Evolutionary conservation across 2,888 invertebrate species (phyloP).

Genomic region (Plebejus melissa): DNA sequence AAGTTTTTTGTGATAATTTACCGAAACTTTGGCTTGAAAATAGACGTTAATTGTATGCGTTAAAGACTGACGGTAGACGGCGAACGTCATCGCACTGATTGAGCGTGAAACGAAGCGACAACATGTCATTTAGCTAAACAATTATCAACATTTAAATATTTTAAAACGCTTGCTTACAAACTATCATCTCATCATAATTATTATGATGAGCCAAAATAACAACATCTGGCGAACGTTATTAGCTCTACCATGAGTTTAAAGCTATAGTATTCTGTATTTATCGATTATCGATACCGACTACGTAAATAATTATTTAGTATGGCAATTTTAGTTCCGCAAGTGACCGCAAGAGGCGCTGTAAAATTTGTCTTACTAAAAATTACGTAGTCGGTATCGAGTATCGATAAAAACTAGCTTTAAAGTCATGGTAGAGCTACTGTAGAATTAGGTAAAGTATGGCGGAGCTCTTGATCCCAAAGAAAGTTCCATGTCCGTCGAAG

Average conservation of each 20-base stretch:
- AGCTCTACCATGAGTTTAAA: too few species aligned
- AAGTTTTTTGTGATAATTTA: not conserved
- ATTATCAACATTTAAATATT: not conserved
- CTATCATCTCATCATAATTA: not conserved
- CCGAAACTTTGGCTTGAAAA: conserved; percentile 34
- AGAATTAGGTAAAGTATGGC: not conserved
- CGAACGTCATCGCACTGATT: conserved; percentile 47
- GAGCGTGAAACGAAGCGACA: conserved; percentile 58
- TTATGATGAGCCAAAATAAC: not conserved
- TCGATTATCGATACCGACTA: too few species aligned
- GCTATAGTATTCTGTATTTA: too few species aligned
- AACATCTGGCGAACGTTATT: not conserved
- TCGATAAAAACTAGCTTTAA: too few species aligned
- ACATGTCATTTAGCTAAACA: conserved; percentile 37
- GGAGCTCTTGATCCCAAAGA: not conserved
- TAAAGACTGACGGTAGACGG: conserved; percentile 36
- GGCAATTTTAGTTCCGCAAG: too few species aligned
- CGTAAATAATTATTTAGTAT: too few species aligned
- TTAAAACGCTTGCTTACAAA: not conserved
- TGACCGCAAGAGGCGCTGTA: too few species aligned
- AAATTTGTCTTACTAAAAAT: too few species aligned
- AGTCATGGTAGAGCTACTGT: too few species aligned
- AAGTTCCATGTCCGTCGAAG: not conserved
- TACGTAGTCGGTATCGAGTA: too few species aligned
- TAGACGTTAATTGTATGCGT: conserved; percentile 39